Percentiles rank a stretch among this genome's conserved stretches.
Evolutionary conservation across 2,113 vertebrate species (phyloP).

Genomic region (Anhinga rufa): DNA sequence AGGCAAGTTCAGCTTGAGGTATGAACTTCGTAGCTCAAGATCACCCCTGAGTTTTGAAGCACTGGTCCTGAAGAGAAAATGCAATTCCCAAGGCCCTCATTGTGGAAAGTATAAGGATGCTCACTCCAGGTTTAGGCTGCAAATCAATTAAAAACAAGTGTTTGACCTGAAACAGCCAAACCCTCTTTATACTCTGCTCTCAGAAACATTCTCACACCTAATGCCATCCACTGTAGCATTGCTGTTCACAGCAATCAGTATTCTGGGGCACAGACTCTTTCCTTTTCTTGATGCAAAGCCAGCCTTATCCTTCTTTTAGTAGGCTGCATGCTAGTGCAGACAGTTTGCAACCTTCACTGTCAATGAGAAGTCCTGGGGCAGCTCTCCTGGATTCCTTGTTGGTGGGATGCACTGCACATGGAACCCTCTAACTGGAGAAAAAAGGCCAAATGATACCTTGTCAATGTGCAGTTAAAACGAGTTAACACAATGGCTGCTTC

Average conservation of each 20-base stretch:
- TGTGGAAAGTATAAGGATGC: not conserved
- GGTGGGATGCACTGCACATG: not conserved
- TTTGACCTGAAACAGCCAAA: not conserved
- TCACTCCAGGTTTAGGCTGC: not conserved
- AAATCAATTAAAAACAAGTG: not conserved
- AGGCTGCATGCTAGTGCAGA: conserved; percentile 48
- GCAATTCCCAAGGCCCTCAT: not conserved
- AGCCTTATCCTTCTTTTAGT: not conserved
- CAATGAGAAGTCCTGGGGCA: conserved; percentile 8
- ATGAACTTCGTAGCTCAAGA: not conserved
- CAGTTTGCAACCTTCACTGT: not conserved
- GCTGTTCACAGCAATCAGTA: not conserved
- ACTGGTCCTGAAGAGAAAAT: not conserved
- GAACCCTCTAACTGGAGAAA: not conserved
- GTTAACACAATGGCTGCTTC: not conserved
- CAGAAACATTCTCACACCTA: not conserved
- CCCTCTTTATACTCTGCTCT: not conserved
- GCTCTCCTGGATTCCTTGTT: not conserved
- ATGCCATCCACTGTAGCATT: not conserved
- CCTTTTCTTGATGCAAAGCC: not conserved
- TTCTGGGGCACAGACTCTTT: not conserved
- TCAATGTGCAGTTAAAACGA: conserved; percentile 16
- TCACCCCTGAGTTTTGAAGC: not conserved
- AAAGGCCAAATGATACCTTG: not conserved
- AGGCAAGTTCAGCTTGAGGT: not conserved